These are phyloP conservation scores for Deroplatys truncata DNA, from an alignment of 2,888 invertebrate species.

Conservation along the genomic window DNA sequence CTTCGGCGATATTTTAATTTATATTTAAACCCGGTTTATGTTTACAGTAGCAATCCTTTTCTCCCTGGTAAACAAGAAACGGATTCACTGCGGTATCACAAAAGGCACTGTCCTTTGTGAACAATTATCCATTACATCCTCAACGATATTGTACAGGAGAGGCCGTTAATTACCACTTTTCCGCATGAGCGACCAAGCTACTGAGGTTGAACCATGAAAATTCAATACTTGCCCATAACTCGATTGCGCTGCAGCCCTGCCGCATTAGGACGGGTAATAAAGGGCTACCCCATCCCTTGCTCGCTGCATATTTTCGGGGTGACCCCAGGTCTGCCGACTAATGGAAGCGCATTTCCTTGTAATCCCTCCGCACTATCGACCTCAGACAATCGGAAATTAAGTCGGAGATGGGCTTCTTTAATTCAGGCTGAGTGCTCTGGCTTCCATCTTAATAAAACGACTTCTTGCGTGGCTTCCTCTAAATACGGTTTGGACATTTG, in stretches of 20 bases:
- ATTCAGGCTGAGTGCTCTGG: not conserved
- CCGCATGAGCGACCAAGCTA: not conserved
- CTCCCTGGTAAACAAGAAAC: no score
- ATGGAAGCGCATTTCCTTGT: not conserved
- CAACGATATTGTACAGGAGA: not conserved
- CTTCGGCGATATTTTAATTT: no score
- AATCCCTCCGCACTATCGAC: not conserved
- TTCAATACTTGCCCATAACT: not conserved
- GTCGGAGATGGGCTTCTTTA: not conserved
- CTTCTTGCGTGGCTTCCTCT: not conserved
- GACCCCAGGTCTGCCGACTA: not conserved
- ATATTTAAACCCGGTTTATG: no score
- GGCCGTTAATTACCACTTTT: not conserved
- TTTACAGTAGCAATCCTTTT: no score
- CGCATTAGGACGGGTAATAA: no score
- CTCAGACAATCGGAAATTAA: not conserved
- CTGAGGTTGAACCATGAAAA: not conserved
- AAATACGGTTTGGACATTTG: no score
- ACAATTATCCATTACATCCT: no score
- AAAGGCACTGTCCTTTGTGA: no score
- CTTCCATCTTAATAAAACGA: not conserved
- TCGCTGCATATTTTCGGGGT: not conserved
- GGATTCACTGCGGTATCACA: no score
- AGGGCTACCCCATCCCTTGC: not conserved
- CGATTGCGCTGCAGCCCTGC: not conserved